Evolutionary conservation across 2,888 invertebrate genomes (phyloP), one percentile per base, ranked within the genome.

Genomic region (Brachylomia viminalis): DNA sequence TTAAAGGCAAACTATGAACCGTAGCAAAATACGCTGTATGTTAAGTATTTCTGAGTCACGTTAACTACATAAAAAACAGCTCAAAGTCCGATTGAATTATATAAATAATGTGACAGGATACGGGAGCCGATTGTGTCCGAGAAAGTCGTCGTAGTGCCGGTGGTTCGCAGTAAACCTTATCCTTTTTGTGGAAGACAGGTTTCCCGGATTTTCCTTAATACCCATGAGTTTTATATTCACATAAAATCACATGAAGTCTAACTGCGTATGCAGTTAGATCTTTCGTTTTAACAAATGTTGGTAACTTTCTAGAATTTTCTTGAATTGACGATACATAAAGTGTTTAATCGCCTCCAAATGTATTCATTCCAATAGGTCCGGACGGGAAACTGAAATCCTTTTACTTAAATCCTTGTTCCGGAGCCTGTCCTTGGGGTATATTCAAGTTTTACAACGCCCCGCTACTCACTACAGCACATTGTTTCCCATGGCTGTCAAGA

Each of bases 161-260:
- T 77, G 54, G 70, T 70, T 65, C 59, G 17, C 30, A 66, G 61
- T 82, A 56, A 65, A 68, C 56, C 61, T 17, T 56, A 47, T 56
- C 38, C 59, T 66, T 83, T 77, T 49, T 77, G 52, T 65, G 61
- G 33, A 83, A 83, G 78, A 65, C 65, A 77, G 49, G 15, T 66
- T 80, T 61, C 30, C 79, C 45, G 54, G 56, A 80, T 83, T 78
- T 83, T 71, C 33, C 66, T 78, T 62, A 69, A 54, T 61, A 83
- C 47, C 33, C n/a, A 42, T 70, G 2, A 59, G 47, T 80, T 80
- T 83, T 59, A 69, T 69, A 56, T 56, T 56, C n/a, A n/a, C n/a
- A n/a, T n/a, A n/a, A n/a, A n/a, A n/a, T n/a, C n/a, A n/a, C n/a
- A n/a, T n/a, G n/a, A n/a, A n/a, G n/a, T n/a, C n/a, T n/a, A n/a